These are phyloP conservation scores for Halocynthia roretzi DNA, from an alignment of 23 tunicate species.

Conservation along the genomic window DNA sequence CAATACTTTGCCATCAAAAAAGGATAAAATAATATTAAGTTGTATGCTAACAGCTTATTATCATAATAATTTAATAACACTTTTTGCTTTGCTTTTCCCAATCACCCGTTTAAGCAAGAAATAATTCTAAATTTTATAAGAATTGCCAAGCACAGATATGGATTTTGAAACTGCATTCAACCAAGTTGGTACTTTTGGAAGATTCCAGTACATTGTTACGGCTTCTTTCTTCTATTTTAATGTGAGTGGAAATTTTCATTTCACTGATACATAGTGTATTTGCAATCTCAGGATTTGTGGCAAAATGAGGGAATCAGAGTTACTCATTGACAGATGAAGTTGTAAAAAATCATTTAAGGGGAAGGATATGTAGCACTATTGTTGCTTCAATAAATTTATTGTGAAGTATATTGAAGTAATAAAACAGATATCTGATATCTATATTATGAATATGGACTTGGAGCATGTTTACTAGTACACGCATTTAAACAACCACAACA, in stretches of 20 bases:
- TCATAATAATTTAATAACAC: too few species aligned
- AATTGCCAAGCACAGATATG: conserved; percentile 18
- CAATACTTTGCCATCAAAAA: too few species aligned
- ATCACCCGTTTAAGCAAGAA: too few species aligned
- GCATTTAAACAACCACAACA: too few species aligned
- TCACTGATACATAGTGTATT: background rate
- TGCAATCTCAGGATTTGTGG: background rate
- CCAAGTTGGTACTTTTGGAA: conserved; percentile 54
- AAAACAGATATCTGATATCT: background rate
- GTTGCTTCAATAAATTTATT: background rate
- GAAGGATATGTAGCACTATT: background rate
- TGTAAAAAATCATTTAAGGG: background rate
- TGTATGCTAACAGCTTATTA: too few species aligned
- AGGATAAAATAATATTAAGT: too few species aligned
- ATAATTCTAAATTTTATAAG: too few species aligned
- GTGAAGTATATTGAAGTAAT: background rate
- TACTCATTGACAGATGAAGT: background rate
- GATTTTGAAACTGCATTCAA: conserved; percentile 75
- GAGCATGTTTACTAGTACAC: too few species aligned
- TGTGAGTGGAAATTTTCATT: conserved; percentile 36
- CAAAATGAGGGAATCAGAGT: background rate
- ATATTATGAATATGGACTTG: too few species aligned
- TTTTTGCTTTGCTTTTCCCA: too few species aligned
- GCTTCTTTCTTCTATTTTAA: conserved; percentile 28
- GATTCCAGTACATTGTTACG: conserved; percentile 37